Evolutionary conservation across 2,888 invertebrate genomes (phyloP).

Genomic region (Phaedon cochleariae): DNA sequence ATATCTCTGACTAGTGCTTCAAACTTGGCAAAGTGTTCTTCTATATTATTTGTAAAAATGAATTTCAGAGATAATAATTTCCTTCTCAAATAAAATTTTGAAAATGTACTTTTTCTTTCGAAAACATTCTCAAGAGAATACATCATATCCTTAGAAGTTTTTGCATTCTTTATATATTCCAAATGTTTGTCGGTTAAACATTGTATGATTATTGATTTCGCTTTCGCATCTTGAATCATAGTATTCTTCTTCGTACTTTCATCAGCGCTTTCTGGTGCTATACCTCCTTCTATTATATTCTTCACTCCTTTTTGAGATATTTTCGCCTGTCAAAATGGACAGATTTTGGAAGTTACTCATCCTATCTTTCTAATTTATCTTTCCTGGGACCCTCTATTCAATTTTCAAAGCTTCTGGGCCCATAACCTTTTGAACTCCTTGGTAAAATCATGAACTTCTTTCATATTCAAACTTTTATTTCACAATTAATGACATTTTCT

Average conservation of each 20-base stretch:
- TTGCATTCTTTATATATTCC: constrained; percentile 37
- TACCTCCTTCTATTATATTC: too few species aligned
- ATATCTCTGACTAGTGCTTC: constrained; percentile 37
- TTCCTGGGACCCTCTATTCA: too few species aligned
- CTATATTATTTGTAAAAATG: constrained; percentile 30
- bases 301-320: too few species aligned
- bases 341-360: too few species aligned
- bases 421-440: too few species aligned
- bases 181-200: constrained; percentile 40
- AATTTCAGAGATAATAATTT: constrained; percentile 21
- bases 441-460: background rate
- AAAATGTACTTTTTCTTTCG: constrained; percentile 36
- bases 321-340: too few species aligned
- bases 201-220: constrained; percentile 31
- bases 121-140: constrained; percentile 34
- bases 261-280: too few species aligned
- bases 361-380: too few species aligned
- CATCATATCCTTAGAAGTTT: constrained; percentile 34
- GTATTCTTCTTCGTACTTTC: too few species aligned
- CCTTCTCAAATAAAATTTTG: constrained; percentile 30
- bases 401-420: too few species aligned
- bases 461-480: too few species aligned
- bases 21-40: constrained; percentile 42
- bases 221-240: background rate
- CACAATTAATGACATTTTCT: too few species aligned